Evolutionary conservation across 2,888 invertebrate genomes (phyloP).

Genomic region (Lymantria dispar): DNA sequence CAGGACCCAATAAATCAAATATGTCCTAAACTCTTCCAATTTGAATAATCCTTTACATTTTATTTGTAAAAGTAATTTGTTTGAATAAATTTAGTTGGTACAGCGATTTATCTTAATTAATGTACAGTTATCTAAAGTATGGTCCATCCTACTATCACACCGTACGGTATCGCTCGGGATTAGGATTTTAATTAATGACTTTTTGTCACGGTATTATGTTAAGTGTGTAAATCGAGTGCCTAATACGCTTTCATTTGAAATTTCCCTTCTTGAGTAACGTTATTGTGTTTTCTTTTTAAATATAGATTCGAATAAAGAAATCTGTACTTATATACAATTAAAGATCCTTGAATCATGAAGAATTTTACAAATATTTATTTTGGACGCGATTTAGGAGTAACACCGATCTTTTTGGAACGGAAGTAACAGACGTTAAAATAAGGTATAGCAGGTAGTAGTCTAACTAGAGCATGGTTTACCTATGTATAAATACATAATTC

Average conservation of each 20-base stretch:
- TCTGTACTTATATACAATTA: no score
- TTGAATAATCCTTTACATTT: constrained; percentile 19
- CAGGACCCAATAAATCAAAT: constrained; percentile 5
- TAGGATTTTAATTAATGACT: constrained; percentile 17
- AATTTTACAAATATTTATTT: no score
- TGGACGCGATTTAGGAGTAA: no score
- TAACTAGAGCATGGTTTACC: no score
- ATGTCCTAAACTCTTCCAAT: constrained; percentile 2
- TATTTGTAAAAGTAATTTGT: constrained; percentile 38
- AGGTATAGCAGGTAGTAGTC: no score
- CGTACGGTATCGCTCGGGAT: constrained; percentile 10
- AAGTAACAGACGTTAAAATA: no score
- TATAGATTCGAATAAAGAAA: no score
- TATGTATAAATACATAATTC: no score
- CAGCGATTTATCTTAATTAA: constrained; percentile 51
- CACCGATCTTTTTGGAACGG: no score
- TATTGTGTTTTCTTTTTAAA: no score
- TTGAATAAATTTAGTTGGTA: constrained; percentile 48
- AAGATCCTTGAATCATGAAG: no score
- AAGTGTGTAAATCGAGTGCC: constrained; percentile 3
- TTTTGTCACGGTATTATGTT: constrained; percentile 29
- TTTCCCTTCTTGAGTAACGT: no score
- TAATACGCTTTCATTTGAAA: background rate
- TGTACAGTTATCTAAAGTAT: constrained; percentile 34
- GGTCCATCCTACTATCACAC: constrained; percentile 23